Evolutionary conservation across 92 coral and sea anemone species (phyloP), one percentile per base, ranked within the genome.

Genomic region (Actinernus sp.): DNA sequence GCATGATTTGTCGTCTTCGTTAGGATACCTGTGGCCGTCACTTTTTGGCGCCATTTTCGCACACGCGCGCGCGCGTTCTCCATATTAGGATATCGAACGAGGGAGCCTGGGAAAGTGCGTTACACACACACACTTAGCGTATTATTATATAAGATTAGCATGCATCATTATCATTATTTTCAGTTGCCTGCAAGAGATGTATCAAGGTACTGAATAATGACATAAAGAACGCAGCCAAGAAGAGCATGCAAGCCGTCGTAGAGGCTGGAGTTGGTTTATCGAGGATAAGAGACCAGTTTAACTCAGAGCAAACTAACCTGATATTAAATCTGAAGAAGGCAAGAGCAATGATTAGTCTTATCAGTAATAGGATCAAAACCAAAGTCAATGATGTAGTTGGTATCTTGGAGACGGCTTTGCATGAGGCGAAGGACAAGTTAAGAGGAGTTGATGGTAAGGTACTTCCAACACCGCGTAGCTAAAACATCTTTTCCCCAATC

Each of bases 211-310:
- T 81, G n/a, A 76, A 73, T 58, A 38, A 61, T 2, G 79, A 72
- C 31, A 76, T 81, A 25, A 61, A 76, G 5, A 72, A 46, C 16
- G 81, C 80, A 28, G 88, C 88, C 2, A 81, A 65, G 81, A 81
- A 81, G 32, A 65, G 88, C 29, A 55, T 81, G 41, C 62, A 65
- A n/a, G 78, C 88, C 3, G 88, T 81, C 2, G 78, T 64, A 8
- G 68, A 64, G 32, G 88, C 88, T 32, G 88, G 88, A 1, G 53
- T 63, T 20, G 88, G 68, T 44, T 55, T 81, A 28, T 52, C 75
- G 23, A 53, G 60, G 19, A 68, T 81, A 26, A 55, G 66, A 17
- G 70, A 72, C 3, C 37, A 73, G 29, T 81, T 81, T 31, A 49
- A 33, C n/a, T 39, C 49, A 13, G 68, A 81, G 55, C 81, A 81